phyloP scores from a whole-genome alignment of 2,113 vertebrate species.

The Engystomops pustulosus region DNA sequence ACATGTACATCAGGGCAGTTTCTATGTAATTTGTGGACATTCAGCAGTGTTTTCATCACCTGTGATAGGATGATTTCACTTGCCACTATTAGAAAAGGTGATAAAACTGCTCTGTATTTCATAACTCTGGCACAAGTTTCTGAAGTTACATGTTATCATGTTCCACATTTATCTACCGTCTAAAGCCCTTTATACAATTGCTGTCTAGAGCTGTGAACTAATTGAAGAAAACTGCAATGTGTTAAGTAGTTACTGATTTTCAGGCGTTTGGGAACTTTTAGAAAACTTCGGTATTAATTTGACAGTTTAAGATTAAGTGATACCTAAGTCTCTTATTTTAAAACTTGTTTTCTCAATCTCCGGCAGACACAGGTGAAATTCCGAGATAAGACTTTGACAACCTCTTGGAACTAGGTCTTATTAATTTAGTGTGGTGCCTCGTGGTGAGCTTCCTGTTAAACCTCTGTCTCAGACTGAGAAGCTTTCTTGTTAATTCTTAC shows the following conservation, averaged over 20 bases:
- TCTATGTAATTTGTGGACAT: too few species aligned
- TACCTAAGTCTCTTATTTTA: conserved; percentile 11
- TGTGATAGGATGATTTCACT: too few species aligned
- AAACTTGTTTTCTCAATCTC: conserved; percentile 37
- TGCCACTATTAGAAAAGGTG: too few species aligned
- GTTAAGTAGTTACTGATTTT: background rate
- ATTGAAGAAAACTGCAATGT: background rate
- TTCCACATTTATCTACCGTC: too few species aligned
- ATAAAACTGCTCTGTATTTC: too few species aligned
- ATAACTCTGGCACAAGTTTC: too few species aligned
- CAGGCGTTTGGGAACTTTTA: background rate
- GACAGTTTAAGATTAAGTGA: conserved; percentile 26
- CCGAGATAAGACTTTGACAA: conserved; percentile 47
- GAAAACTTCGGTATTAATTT: background rate
- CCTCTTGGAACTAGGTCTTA: conserved; percentile 3
- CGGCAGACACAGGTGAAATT: conserved; percentile 46
- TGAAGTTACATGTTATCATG: too few species aligned
- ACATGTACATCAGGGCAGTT: too few species aligned
- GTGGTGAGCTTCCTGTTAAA: conserved; percentile 36
- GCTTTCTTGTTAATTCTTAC: conserved; percentile 20
- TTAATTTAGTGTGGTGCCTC: conserved; percentile 20
- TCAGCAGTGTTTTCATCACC: too few species aligned
- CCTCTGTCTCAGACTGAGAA: conserved; percentile 4
- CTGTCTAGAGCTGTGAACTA: background rate
- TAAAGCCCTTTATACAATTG: background rate